These are phyloP conservation scores for Thymelicus acteon DNA, from an alignment of 2,888 invertebrate genomes.

Conservation along the genomic window DNA sequence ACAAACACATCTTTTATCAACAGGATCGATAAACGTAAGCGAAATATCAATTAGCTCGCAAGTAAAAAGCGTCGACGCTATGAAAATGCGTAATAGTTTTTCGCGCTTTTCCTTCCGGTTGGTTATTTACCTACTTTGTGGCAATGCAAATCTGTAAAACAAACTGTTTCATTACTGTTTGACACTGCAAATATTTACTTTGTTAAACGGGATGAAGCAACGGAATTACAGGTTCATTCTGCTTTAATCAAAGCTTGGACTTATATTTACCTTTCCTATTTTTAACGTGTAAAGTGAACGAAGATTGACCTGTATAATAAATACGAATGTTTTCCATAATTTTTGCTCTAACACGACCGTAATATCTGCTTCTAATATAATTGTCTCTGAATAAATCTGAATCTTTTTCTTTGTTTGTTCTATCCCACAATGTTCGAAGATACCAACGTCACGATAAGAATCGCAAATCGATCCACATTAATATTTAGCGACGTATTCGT, in stretches of 20 bases:
- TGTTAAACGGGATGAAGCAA: constrained; percentile 9
- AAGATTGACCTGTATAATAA: background rate
- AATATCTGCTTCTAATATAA: too few relatives aligned
- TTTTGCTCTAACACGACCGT: too few relatives aligned
- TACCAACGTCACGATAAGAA: too few relatives aligned
- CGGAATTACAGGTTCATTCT: background rate
- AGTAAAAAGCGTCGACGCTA: background rate
- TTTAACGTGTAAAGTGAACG: background rate
- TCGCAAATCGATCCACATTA: too few relatives aligned
- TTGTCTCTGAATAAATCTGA: too few relatives aligned
- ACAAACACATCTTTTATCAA: too few relatives aligned
- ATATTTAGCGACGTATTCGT: too few relatives aligned
- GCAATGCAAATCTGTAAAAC: constrained; percentile 33
- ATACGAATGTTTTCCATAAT: background rate
- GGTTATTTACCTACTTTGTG: background rate
- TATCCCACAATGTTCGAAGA: too few relatives aligned
- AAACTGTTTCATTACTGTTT: constrained; percentile 19
- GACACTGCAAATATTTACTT: constrained; percentile 16
- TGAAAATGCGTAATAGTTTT: background rate
- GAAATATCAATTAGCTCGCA: background rate
- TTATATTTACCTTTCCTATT: background rate
- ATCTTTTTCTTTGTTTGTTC: too few relatives aligned
- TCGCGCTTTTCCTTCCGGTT: background rate
- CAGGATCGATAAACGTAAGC: too few relatives aligned
- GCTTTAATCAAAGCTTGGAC: constrained; percentile 2